Base-by-base conservation (phyloP, 1,140 invertebrate genomes). In the Aradophagus sp. region DNA sequence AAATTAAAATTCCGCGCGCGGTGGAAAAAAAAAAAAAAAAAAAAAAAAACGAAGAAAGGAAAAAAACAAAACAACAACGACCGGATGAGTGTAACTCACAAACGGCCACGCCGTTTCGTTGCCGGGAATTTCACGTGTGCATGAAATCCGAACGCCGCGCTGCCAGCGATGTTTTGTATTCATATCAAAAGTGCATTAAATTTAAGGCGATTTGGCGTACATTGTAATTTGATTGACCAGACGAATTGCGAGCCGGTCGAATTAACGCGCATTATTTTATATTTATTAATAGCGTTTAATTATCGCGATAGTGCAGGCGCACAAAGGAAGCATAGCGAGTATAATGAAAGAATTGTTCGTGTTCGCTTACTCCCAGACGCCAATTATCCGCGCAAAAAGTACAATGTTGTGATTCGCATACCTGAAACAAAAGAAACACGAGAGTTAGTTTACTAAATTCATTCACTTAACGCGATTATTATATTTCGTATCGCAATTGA, bases 351-450 rank as follows among this genome's bases (percentile, higher is more conserved):
- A 52, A 67, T 53, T 52, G 50, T 36, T 55, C 42, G 55, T 56
- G 45, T 56, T 69, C 66, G 44, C 66, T 69, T 69, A 69, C 66
- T 41, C 7, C 29, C 36, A 32, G 66, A 29, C 23, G 41, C 26
- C 50, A 69, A 62, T 69, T 62, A 62, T 38, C 35, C 50, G 1
- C 11, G 23, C 19, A 55, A 58, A 66, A 68, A 68, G 41, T 45
- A 19, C 27, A 15, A 2, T 29, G 52, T 56, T 56, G 34, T 41
- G 50, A 62, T 62, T 62, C 42, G 16, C 66, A 56, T 69, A 69
- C 66, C 66, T 69, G 66, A 48, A 69, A 69, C 66, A 69, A 62
- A 59, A 69, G 35, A 41, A 69, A 50, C 4, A 26, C 19, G 12
- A 61, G 29, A 32, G 17, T 69, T 56, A 69, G 41, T 59, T 61